Base-by-base conservation (phyloP, 2,113 vertebrate species). In the Burhinus bistriatus region DNA sequence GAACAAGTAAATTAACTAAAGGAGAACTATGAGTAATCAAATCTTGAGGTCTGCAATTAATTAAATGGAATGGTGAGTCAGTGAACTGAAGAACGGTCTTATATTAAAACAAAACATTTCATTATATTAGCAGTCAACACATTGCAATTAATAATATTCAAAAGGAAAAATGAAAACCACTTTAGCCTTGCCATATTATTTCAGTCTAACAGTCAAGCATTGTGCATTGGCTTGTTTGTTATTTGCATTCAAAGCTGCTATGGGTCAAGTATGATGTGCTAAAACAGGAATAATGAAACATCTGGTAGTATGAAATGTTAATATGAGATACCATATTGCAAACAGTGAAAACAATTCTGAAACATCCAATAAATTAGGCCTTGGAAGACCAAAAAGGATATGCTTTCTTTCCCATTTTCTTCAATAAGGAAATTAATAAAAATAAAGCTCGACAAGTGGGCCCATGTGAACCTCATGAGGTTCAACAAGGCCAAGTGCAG, bases 1-100 rank as follows among this genome's bases (percentile, higher is more conserved):
- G 94, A 97, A 97, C 90, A 95, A 97, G 89, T 96, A 98, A 97
- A 98, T 98, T 97, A 98, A 97, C 91, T 91, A 95, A 97, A 97
- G 71, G 76, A 91, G 83, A 97, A 83, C 95, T 91, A 96, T 83
- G 84, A 97, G 86, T 97, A 97, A 97, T 98, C 94, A 96, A 97
- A 97, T 96, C 90, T 84, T 90, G 89, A 97, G 93, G 91, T 95
- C 91, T 97, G 93, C 77, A 97, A 97, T 97, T 98, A 98, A 98
- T 98, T 97, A 97, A 98, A 97, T 96, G 87, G 94, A 98, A 97
- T 15, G 52, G 80, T 96, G 87, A 97, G 91, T 96, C 93, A 97
- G 89, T 97, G 95, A 87, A 95, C 84, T 97, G 92, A 82, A 87
- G 95, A 97, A 95, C 91, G 77, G 61, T 89, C 97, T 96, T 90